These are phyloP conservation scores for Empidonax alnorum DNA, from an alignment of 2,113 vertebrate species.

Conservation along the genomic window DNA sequence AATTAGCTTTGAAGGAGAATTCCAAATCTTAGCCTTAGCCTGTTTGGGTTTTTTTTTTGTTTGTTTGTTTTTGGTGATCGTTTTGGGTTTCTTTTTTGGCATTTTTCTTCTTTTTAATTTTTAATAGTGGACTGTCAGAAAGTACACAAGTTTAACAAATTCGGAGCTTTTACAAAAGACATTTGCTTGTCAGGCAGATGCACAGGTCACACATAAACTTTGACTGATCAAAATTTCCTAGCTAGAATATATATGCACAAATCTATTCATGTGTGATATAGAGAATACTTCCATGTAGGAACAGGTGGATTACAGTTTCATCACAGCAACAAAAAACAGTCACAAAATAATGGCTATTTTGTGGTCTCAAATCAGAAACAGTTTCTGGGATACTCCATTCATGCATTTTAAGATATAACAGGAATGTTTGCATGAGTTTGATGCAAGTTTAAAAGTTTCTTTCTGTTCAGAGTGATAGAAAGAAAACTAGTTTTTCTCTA, in stretches of 20 bases:
- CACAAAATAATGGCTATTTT: constrained; percentile 1
- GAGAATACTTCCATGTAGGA: background rate
- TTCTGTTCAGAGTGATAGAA: background rate
- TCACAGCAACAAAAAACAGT: background rate
- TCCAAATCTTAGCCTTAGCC: background rate
- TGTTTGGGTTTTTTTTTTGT: background rate
- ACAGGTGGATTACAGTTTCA: background rate
- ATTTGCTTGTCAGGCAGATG: background rate
- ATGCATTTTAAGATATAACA: background rate
- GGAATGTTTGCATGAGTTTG: background rate
- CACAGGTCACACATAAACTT: background rate
- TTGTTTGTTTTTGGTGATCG: background rate
- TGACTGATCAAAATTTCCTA: background rate
- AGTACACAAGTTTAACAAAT: background rate
- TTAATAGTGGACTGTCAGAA: background rate
- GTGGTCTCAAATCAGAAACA: constrained; percentile 21
- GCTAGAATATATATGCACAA: background rate
- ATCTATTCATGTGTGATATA: background rate
- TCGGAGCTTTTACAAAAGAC: background rate
- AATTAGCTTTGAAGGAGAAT: background rate
- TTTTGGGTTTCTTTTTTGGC: background rate
- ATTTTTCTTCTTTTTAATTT: background rate
- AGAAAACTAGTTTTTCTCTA: background rate
- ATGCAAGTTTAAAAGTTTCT: background rate
- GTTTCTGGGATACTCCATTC: background rate